Conservation (phyloP, 1,140 invertebrate genomes). For the Heliconius eleuchia region DNA sequence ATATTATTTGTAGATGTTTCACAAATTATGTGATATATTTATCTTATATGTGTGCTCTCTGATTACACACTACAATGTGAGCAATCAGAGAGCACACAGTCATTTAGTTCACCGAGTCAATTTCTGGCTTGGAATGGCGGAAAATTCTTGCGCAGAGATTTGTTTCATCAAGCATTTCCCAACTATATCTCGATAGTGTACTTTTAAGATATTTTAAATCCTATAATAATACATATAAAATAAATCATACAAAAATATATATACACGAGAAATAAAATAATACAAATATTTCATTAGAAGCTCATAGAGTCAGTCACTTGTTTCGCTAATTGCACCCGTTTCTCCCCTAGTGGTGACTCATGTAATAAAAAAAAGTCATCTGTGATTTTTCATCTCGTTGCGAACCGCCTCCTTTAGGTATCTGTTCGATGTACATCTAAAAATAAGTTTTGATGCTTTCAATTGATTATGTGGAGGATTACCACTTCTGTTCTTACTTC, state of each 20-base stretch:
- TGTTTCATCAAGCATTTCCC: no score
- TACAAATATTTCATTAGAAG: slow-evolving; percentile 1
- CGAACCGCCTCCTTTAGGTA: slow-evolving; percentile 55
- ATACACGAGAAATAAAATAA: background rate
- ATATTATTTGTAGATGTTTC: no score
- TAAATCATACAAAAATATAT: background rate
- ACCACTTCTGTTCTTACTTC: no score
- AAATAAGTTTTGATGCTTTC: slow-evolving; percentile 38
- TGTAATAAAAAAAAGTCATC: slow-evolving; percentile 65
- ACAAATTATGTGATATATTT: no score
- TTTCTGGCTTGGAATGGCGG: no score
- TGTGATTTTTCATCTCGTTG: slow-evolving; percentile 70
- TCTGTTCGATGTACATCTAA: slow-evolving; percentile 39
- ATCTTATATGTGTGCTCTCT: no score
- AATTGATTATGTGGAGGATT: background rate
- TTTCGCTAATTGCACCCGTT: slow-evolving; percentile 48
- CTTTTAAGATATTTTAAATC: no score
- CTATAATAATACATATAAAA: background rate
- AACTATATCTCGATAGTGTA: no score
- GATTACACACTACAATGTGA: no score
- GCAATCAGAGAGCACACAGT: no score
- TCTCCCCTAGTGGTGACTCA: slow-evolving; percentile 53
- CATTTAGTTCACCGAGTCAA: no score
- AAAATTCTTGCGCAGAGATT: no score
- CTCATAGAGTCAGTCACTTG: slow-evolving; percentile 33